Evolutionary conservation across 2,797 vertebrate genomes (phyloP).

Genomic region (Champsocephalus gunnari): DNA sequence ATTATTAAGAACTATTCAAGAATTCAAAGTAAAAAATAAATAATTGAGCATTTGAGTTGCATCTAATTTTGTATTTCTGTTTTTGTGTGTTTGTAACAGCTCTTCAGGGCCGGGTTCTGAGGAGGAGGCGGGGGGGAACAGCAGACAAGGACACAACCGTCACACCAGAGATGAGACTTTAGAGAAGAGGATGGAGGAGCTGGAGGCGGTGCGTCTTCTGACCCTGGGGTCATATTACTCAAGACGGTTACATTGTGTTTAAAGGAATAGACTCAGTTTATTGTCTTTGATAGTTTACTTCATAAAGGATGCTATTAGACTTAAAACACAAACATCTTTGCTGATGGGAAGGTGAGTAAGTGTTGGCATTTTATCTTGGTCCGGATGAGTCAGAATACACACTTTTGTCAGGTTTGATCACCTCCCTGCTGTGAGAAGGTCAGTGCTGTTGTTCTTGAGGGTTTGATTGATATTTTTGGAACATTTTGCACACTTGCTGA

Average conservation of each 20-base stretch:
- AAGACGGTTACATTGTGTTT: neutral
- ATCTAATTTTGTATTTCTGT: conserved; percentile 4
- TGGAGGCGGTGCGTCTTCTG: conserved; percentile 89
- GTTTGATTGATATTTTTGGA: conserved; percentile 12
- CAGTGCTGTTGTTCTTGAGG: conserved; percentile 26
- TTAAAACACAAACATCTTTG: neutral
- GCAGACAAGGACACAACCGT: conserved; percentile 83
- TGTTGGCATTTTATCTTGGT: neutral
- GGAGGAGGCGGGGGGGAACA: conserved; percentile 84
- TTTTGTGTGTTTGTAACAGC: conserved; percentile 56
- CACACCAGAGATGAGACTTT: conserved; percentile 84
- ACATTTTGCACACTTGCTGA: neutral
- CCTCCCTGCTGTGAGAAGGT: conserved; percentile 40
- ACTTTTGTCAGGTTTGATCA: conserved; percentile 24
- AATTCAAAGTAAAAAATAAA: neutral
- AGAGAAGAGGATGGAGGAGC: conserved; percentile 94
- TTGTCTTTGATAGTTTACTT: too few species aligned
- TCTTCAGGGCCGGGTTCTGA: conserved; percentile 79
- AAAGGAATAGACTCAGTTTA: neutral
- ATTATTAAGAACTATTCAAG: neutral
- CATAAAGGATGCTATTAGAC: too few species aligned
- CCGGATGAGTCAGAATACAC: conserved; percentile 26
- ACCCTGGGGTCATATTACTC: neutral
- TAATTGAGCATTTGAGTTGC: neutral
- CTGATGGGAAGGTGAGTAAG: conserved; percentile 14